Base-by-base conservation (phyloP, 2,113 vertebrate species). In the Otus sunia region DNA sequence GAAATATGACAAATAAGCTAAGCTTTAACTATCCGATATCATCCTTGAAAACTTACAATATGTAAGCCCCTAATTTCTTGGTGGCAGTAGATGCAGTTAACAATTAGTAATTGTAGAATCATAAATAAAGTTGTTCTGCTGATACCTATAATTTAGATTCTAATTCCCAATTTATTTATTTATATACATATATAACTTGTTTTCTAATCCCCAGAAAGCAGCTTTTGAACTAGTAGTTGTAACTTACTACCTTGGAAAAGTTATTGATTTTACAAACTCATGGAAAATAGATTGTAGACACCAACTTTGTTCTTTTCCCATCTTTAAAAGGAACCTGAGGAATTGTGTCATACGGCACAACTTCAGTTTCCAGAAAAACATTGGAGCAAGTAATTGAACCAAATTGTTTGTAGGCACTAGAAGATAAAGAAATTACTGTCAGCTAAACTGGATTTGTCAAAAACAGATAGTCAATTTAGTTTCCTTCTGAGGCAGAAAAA, bases 361-460 rank as follows among this genome's bases (percentile, higher is more conserved):
- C 67, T 93, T 88, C 62, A 79, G 58, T 76, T 93, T 88, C 67
- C 68, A 62, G 83, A 88, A 86, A 79, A 69, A 77, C 83, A 62
- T 2, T 49, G 50, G 37, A 92, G 32, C 39, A 86, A 68, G 75
- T 91, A 86, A 91, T 62, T 86, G 91, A 86, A 93, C 58, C 25
- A 73, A 96, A 92, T 90, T 80, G 66, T 94, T 88, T 86, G 79
- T 80, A 92, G 86, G 68, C 75, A 62, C 59, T 83, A 15, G 3
- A 88, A 95, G 67, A 77, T 94, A 92, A 94, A 90, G 67, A 59
- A 94, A 88, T 94, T 94, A 92, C 79, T 74, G 86, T 84, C 88
- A 96, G 25, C 86, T 90, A 86, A 90, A 97, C 67, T 80, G 32
- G 39, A 91, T 94, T 96, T 96, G 53, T 88, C 75, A 94, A 92